A percentile compares a stretch with the other conserved stretches of the same genome.
phyloP scores from a whole-genome alignment of 1,140 invertebrate species.

The Pemphigus obesinymphae region DNA sequence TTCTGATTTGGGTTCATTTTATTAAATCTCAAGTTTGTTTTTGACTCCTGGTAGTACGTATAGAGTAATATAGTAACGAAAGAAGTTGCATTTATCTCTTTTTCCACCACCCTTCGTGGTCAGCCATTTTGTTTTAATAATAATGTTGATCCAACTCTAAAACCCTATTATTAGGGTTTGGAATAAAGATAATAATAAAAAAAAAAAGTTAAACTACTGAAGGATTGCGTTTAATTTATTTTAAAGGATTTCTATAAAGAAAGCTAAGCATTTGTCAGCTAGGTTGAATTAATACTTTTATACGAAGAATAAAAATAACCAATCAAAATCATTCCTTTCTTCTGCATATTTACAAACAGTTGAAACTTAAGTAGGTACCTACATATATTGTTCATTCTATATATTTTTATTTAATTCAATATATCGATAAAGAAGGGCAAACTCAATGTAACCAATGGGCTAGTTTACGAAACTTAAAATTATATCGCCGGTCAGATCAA shows the following conservation, averaged over 20 bases:
- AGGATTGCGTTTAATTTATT: background rate
- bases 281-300: background rate
- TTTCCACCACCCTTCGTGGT: background rate
- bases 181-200: too few species aligned
- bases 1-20: background rate
- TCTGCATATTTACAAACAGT: too few species aligned
- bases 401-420: too few species aligned
- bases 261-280: background rate
- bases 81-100: background rate
- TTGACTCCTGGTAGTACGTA: background rate
- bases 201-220: background rate
- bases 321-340: background rate
- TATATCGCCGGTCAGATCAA: too few species aligned
- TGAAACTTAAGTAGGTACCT: too few species aligned
- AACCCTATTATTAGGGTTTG: background rate
- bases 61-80: background rate
- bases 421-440: too few species aligned
- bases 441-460: too few species aligned
- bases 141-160: background rate
- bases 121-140: conserved; percentile 31
- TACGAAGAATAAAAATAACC: background rate
- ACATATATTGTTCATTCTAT: too few species aligned
- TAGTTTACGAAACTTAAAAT: too few species aligned
- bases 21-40: conserved; percentile 14
- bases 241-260: background rate